Evolutionary conservation across 2,888 invertebrate species (phyloP), one percentile per base, ranked within the genome.

Genomic region (Erebia aethiops): DNA sequence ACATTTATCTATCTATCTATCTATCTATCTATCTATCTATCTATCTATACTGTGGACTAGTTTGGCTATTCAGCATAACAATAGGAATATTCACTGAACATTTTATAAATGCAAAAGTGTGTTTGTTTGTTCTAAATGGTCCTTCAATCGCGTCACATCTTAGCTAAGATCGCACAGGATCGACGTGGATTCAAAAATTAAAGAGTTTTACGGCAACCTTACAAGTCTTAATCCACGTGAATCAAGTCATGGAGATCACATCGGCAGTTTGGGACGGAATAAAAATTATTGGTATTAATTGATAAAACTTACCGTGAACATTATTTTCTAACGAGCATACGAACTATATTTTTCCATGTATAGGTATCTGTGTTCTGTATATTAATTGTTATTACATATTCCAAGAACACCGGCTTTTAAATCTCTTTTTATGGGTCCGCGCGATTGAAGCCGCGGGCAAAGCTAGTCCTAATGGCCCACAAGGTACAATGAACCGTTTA

Each of bases 401-500:
- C 66, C 60, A 13, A 70, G 63, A 70, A 67, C 54, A 60, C 51
- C 51, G 60, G 67, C n/a, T 61, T 60, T 46, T 49, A 69, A 69
- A 69, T 69, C 54, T 56, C 49, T 49, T 58, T 64, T 69, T 58
- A 64, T 64, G 58, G 62, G 46, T 16, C 46, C 62, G 61, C 18
- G 61, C 61, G 46, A 63, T 70, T 16, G 46, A 72, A 70, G 72
- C 74, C 74, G 72, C 74, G 72, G 69, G 74, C 72, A 52, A 64
- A 51, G 68, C 71, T 74, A 71, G 71, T 69, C 67, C 61, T 71
- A 72, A 75, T 75, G 56, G 71, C 80, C 83, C 85, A 83, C 82
- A 77, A 85, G 83, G 90, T 83, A 89, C 90, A 89, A 84, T 90
- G 91, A 91, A 91, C 91, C 87, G 81, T 82, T 82, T 80, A 82